Conservation (phyloP, 2,797 vertebrate species). For the Pyrrhura leucotis region DNA sequence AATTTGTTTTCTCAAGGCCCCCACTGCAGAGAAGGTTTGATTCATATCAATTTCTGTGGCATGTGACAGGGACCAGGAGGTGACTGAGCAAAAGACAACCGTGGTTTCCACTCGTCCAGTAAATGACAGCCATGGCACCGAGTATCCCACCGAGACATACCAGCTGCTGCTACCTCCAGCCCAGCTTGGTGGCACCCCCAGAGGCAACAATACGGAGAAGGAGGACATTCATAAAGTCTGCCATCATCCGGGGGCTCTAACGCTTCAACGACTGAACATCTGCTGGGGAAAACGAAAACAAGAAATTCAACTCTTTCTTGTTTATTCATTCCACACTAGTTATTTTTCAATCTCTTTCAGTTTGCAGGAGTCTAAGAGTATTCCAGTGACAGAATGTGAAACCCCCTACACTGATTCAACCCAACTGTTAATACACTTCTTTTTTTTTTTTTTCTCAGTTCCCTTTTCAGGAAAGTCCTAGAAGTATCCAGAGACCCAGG, state of each 20-base stretch:
- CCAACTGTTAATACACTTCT: background rate
- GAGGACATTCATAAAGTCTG: conserved; percentile 26
- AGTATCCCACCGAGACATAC: background rate
- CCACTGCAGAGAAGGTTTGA: background rate
- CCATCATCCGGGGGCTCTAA: background rate
- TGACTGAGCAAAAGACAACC: background rate
- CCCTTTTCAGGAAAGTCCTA: background rate
- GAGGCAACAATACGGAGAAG: fast-evolving
- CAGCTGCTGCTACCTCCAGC: conserved; percentile 13
- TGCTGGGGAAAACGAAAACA: conserved; percentile 5
- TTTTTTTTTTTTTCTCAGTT: background rate
- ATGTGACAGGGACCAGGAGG: conserved; percentile 40
- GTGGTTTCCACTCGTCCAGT: background rate
- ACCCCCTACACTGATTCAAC: background rate
- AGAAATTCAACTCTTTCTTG: background rate
- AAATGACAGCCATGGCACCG: background rate
- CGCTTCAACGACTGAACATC: background rate
- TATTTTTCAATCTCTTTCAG: background rate
- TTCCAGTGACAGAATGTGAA: background rate
- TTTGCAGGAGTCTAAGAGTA: background rate
- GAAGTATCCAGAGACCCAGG: background rate
- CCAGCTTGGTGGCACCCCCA: conserved; percentile 26
- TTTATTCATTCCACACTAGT: background rate
- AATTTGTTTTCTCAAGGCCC: background rate
- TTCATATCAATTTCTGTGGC: background rate